Evolutionary conservation across 2,113 vertebrate genomes (phyloP).

Genomic region (Dasyornis broadbenti): DNA sequence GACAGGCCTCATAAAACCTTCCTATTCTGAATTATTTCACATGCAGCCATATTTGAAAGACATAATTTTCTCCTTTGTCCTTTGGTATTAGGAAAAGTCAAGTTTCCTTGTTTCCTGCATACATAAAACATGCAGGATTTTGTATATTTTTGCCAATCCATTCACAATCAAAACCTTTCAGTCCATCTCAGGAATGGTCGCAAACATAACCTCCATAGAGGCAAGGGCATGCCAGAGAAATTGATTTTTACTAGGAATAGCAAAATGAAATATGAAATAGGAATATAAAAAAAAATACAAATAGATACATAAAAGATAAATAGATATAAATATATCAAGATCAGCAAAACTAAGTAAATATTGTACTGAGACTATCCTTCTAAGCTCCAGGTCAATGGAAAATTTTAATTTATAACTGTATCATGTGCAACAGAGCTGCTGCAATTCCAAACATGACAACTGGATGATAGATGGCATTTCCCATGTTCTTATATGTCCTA

Average conservation of each 20-base stretch:
- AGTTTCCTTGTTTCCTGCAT: not conserved
- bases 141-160: not conserved
- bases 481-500: constrained; percentile 12
- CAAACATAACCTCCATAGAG: not conserved
- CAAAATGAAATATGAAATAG: not conserved
- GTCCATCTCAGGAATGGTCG: not conserved
- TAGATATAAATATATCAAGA: not conserved
- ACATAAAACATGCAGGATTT: not conserved
- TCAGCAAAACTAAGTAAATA: constrained; percentile 26
- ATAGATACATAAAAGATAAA: not conserved
- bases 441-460: constrained; percentile 46
- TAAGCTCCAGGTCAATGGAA: constrained; percentile 19
- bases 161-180: not conserved
- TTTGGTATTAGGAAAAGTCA: not conserved
- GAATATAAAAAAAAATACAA: not conserved
- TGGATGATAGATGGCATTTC: constrained; percentile 34
- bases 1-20: not conserved
- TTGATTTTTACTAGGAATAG: not conserved
- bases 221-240: not conserved
- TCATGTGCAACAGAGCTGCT: constrained; percentile 13
- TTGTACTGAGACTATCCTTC: not conserved
- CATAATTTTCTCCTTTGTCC: not conserved
- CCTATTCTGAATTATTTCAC: not conserved
- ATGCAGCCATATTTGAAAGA: not conserved
- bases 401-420: constrained; percentile 48